These are phyloP conservation scores for Tyria jacobaeae DNA, from an alignment of 2,888 invertebrate species.

Conservation along the genomic window DNA sequence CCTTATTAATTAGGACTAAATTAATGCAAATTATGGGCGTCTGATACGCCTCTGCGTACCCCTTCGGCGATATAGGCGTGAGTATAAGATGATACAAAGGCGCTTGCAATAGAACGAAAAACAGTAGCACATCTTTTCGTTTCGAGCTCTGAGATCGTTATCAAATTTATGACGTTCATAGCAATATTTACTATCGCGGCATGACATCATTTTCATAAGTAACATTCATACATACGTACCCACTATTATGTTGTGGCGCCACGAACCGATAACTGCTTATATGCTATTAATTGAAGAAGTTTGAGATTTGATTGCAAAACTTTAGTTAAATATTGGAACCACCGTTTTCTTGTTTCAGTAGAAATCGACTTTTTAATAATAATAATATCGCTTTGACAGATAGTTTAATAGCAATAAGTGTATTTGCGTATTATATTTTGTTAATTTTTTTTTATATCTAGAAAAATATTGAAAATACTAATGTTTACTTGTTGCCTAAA, in stretches of 20 bases:
- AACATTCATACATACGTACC: slow-evolving; percentile 27
- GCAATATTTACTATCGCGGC: slow-evolving; percentile 43
- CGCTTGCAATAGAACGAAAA: neutral
- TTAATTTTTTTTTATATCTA: no score
- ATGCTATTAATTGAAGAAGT: slow-evolving; percentile 4
- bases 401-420: neutral
- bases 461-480: no score
- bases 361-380: neutral
- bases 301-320: slow-evolving; percentile 5
- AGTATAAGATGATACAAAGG: no score
- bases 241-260: slow-evolving; percentile 30
- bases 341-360: neutral
- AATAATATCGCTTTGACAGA: neutral
- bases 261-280: slow-evolving; percentile 17
- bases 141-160: slow-evolving; percentile 43
- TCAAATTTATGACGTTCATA: slow-evolving; percentile 45
- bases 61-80: no score
- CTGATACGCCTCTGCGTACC: no score
- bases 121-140: neutral
- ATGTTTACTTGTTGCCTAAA: no score
- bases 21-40: no score
- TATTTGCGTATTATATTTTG: neutral
- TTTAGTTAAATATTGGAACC: neutral
- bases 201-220: slow-evolving; percentile 49
- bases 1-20: no score